Percentiles rank a stretch among this genome's conserved stretches.
These are phyloP conservation scores for Chaetogeoica ovagalla DNA, from an alignment of 2,888 invertebrate species.

Conservation along the genomic window DNA sequence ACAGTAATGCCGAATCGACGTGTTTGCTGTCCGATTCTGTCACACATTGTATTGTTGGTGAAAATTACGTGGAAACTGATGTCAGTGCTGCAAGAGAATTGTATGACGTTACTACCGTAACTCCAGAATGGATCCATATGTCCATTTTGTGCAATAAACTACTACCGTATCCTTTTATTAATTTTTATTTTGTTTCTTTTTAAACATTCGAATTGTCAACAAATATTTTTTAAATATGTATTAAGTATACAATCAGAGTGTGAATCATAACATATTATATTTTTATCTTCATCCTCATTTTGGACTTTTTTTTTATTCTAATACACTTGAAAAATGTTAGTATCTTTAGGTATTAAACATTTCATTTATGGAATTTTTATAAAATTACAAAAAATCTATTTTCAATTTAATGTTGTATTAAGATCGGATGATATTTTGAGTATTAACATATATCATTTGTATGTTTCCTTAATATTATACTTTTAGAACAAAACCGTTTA, in stretches of 20 bases:
- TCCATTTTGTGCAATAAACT: conserved; percentile 65
- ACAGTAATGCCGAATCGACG: conserved; percentile 78
- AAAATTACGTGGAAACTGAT: conserved; percentile 82
- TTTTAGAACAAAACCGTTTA: conserved; percentile 75
- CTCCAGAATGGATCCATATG: conserved; percentile 78
- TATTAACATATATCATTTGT: background rate
- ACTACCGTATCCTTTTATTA: conserved; percentile 64
- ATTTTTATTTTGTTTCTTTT: too few species aligned
- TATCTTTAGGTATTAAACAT: too few species aligned
- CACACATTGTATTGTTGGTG: conserved; percentile 88
- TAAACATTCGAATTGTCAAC: background rate
- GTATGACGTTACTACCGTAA: conserved; percentile 89
- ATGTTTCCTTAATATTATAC: conserved; percentile 43
- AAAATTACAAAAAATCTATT: background rate
- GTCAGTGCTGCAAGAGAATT: conserved; percentile 88
- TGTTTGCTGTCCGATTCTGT: conserved; percentile 89
- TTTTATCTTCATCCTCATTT: too few species aligned
- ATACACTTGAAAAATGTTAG: too few species aligned
- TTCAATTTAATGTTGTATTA: background rate
- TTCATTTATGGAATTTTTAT: too few species aligned
- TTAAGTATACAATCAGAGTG: background rate
- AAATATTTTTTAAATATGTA: background rate
- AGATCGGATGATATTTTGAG: background rate
- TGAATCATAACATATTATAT: too few species aligned
- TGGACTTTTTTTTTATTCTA: too few species aligned